Conservation (phyloP, 2,888 invertebrate genomes). For the Marasmarcha lunaedactyla region DNA sequence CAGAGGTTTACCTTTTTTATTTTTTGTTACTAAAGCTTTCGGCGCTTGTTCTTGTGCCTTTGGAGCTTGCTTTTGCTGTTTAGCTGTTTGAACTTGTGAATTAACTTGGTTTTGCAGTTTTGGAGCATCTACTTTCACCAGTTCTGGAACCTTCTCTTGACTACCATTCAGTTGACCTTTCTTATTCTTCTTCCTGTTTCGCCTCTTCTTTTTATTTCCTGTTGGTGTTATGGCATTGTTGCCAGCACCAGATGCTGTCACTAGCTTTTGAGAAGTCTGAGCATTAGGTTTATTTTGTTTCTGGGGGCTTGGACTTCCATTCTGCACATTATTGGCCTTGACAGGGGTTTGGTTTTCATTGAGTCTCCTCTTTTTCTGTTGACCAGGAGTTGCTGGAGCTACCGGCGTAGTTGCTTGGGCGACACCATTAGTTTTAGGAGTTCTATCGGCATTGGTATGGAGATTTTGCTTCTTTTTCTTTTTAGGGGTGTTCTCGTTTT, state of each 20-base stretch:
- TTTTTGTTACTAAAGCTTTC: not conserved
- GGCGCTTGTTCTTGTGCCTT: not conserved
- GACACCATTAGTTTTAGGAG: not conserved
- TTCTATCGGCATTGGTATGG: conserved; percentile 7
- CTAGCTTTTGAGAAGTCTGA: not conserved
- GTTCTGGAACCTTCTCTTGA: not conserved
- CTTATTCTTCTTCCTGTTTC: conserved; percentile 15
- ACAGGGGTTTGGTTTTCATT: not conserved
- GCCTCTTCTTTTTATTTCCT: conserved; percentile 22
- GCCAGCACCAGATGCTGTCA: not conserved
- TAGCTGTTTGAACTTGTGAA: not conserved
- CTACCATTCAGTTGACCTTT: conserved; percentile 13
- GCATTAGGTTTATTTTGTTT: not conserved
- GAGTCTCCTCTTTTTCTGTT: conserved; percentile 2
- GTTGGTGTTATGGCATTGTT: conserved; percentile 1
- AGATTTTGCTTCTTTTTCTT: conserved; percentile 31
- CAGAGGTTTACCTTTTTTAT: not conserved
- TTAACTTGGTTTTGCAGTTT: not conserved
- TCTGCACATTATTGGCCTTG: conserved; percentile 1
- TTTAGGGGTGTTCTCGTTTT: conserved; percentile 28
- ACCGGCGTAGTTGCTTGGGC: too few relatives aligned
- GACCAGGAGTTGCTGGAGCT: conserved; percentile 6
- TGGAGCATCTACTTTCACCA: too few relatives aligned
- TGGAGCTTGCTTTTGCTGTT: not conserved
- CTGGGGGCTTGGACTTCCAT: conserved; percentile 1